Conservation (phyloP, 2,888 invertebrate genomes). For the Phorcus lineatus region DNA sequence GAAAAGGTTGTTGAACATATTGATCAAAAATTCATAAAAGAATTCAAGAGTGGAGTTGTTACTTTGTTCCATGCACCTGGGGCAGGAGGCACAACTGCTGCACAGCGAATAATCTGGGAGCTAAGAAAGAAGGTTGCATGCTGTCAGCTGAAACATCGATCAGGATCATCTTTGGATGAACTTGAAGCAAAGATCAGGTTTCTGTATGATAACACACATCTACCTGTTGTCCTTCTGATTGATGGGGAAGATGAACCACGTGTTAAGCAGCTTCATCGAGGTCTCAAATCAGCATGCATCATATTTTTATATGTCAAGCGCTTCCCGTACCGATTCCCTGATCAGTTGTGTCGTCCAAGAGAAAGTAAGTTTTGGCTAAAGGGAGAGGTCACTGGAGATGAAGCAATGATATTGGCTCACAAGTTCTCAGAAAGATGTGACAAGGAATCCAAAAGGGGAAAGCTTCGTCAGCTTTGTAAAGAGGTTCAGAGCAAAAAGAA, state of each 20-base stretch:
- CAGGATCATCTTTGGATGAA: slow-evolving; percentile 35
- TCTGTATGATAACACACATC: slow-evolving; percentile 42
- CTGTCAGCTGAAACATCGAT: slow-evolving; percentile 41
- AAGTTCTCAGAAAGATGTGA: slow-evolving; percentile 40
- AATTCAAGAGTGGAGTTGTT: slow-evolving; percentile 39
- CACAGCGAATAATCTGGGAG: slow-evolving; percentile 52
- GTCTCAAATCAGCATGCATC: slow-evolving; percentile 27
- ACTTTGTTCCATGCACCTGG: slow-evolving; percentile 52
- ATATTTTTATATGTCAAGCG: slow-evolving; percentile 46
- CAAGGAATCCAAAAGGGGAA: slow-evolving; percentile 10
- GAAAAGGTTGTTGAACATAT: slow-evolving; percentile 29
- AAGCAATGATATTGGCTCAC: slow-evolving; percentile 36
- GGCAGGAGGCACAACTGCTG: slow-evolving; percentile 53
- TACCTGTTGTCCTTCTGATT: slow-evolving; percentile 45
- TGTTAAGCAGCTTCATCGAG: slow-evolving; percentile 35
- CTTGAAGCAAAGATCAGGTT: slow-evolving; percentile 37
- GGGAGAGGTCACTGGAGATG: slow-evolving; percentile 39
- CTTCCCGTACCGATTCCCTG: slow-evolving; percentile 33
- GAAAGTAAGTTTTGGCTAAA: slow-evolving; percentile 33
- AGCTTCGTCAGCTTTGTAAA: slow-evolving; percentile 9
- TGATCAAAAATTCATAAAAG: slow-evolving; percentile 16
- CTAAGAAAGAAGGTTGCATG: slow-evolving; percentile 45
- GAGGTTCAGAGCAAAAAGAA: not conserved
- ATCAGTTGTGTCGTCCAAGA: not conserved
- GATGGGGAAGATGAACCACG: slow-evolving; percentile 54